These are phyloP conservation scores for Catocala nupta DNA, from an alignment of 2,888 invertebrate species.

Conservation along the genomic window DNA sequence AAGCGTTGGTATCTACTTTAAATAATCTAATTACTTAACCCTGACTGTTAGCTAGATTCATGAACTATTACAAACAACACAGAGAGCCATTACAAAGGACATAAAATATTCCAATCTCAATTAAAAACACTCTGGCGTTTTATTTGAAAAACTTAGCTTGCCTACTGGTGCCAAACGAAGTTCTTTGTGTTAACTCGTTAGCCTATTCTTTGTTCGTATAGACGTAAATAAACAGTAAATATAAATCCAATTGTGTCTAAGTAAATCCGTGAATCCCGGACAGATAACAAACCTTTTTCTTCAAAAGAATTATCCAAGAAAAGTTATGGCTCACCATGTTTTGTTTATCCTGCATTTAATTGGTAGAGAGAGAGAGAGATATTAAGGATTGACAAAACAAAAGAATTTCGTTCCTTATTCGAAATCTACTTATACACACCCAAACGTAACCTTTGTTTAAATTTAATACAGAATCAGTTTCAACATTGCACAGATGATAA, in stretches of 20 bases:
- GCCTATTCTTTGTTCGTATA: slow-evolving; percentile 14
- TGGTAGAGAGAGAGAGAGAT: slow-evolving; percentile 18
- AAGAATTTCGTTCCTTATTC: no score
- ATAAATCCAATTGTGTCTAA: slow-evolving; percentile 28
- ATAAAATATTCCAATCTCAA: slow-evolving; percentile 1
- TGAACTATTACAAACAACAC: no score
- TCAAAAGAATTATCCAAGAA: slow-evolving; percentile 30
- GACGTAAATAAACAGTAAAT: slow-evolving; percentile 37
- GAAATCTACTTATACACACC: no score
- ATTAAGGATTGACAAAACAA: background rate
- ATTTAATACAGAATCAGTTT: no score
- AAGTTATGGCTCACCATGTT: slow-evolving; percentile 24
- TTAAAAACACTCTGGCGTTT: background rate
- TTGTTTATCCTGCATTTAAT: slow-evolving; percentile 23
- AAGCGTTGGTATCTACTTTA: no score
- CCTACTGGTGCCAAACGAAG: slow-evolving; percentile 14
- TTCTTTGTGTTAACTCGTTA: slow-evolving; percentile 31
- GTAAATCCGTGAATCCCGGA: slow-evolving; percentile 26
- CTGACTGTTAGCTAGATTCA: no score
- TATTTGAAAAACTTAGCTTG: slow-evolving; percentile 12
- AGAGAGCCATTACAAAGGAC: slow-evolving; percentile 24
- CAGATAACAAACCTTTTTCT: slow-evolving; percentile 34
- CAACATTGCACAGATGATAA: no score
- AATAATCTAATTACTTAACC: no score
- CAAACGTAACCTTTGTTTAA: no score